These are phyloP conservation scores for Bos javanicus DNA, from an alignment of 2,113 vertebrate species.

Conservation along the genomic window DNA sequence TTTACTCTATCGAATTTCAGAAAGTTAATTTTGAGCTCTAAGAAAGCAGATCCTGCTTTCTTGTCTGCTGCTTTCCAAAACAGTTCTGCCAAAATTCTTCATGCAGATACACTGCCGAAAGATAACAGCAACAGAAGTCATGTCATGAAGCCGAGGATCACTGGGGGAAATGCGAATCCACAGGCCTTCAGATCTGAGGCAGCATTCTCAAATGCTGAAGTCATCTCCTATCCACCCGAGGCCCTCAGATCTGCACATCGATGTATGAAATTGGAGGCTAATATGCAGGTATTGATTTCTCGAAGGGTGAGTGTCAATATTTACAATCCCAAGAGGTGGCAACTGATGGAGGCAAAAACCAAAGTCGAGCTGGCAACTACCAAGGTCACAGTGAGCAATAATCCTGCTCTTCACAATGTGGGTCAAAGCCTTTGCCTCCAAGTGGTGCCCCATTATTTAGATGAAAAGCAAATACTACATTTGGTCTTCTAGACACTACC, in stretches of 20 bases:
- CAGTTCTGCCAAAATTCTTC: neutral
- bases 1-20: neutral
- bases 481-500: neutral
- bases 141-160: neutral
- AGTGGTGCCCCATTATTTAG: neutral
- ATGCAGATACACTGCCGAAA: neutral
- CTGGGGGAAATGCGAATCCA: neutral
- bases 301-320: constrained; percentile 62
- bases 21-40: neutral
- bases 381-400: constrained; percentile 53
- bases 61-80: constrained; percentile 7
- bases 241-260: constrained; percentile 13
- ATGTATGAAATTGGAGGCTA: constrained; percentile 65
- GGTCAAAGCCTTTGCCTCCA: neutral
- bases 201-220: constrained; percentile 26
- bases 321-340: constrained; percentile 61
- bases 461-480: neutral
- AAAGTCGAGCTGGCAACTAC: neutral
- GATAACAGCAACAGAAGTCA: neutral
- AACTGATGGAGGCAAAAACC: constrained; percentile 46
- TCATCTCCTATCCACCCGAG: constrained; percentile 21
- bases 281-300: constrained; percentile 67
- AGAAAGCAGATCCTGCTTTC: neutral
- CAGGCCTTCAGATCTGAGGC: neutral
- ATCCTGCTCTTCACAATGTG: neutral